Evolutionary conservation across 2,113 vertebrate genomes (phyloP).

Genomic region (Vulpes vulpes): DNA sequence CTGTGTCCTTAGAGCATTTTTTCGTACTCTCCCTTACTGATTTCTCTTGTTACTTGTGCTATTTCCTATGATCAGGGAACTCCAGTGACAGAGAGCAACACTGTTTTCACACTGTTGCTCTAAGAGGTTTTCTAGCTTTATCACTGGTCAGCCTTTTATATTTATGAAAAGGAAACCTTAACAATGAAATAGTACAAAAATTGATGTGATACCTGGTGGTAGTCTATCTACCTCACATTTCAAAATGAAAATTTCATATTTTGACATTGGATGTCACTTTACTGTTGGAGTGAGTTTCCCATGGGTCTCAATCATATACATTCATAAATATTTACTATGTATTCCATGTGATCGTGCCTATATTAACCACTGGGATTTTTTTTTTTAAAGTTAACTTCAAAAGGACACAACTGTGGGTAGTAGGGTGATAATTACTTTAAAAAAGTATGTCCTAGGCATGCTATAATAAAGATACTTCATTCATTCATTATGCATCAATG

Average conservation of each 20-base stretch:
- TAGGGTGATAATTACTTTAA: neutral
- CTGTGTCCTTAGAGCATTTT: neutral
- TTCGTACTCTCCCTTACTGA: neutral
- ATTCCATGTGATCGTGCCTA: neutral
- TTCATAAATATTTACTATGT: neutral
- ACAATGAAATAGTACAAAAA: neutral
- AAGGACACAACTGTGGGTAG: neutral
- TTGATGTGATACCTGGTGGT: neutral
- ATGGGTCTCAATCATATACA: neutral
- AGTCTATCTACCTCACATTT: neutral
- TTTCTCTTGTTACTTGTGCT: neutral
- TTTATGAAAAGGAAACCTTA: neutral
- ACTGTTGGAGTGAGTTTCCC: neutral
- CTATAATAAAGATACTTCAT: neutral
- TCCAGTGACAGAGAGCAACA: neutral
- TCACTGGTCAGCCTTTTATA: neutral
- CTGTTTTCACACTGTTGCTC: neutral
- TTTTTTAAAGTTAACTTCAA: neutral
- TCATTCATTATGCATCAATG: neutral
- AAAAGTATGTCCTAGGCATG: neutral
- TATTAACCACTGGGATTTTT: neutral
- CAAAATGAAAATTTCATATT: neutral
- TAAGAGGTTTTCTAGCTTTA: neutral
- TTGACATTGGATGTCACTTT: neutral
- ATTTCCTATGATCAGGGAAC: neutral